Percentiles rank a stretch among this genome's conserved stretches.
phyloP scores from a whole-genome alignment of 2,797 vertebrate genomes.

The Chaunax sp. region DNA sequence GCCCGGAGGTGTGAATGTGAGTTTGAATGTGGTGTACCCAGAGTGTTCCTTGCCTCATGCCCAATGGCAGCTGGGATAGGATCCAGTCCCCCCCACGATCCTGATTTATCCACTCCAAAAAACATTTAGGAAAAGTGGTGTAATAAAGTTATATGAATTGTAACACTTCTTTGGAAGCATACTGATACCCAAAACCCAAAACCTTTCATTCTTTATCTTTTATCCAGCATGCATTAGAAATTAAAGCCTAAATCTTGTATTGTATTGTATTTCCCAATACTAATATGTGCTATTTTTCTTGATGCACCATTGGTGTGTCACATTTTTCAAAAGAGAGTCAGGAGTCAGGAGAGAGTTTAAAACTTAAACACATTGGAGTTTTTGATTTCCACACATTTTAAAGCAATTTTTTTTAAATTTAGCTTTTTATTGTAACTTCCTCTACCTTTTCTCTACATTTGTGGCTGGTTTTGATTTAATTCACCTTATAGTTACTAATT shows the following conservation, averaged over 20 bases:
- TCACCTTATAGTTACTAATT: not conserved
- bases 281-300: not conserved
- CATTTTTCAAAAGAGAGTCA: too few relatives aligned
- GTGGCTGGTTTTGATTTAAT: not conserved
- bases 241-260: too few relatives aligned
- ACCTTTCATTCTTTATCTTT: not conserved
- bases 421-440: not conserved
- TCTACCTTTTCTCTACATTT: not conserved
- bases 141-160: not conserved
- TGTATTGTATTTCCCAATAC: too few relatives aligned
- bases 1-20: too few relatives aligned
- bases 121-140: not conserved
- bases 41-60: too few relatives aligned
- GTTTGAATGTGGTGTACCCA: too few relatives aligned
- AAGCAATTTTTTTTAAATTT: too few relatives aligned
- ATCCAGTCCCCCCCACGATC: too few relatives aligned
- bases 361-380: not conserved
- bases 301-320: not conserved
- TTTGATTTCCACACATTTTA: not conserved
- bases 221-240: constrained; percentile 1
- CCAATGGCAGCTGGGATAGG: too few relatives aligned
- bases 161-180: not conserved
- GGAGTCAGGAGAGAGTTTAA: too few relatives aligned
- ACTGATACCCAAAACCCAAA: not conserved
- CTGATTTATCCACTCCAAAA: not conserved